A percentile compares a stretch with the other conserved stretches of the same genome.
Evolutionary conservation across 2,888 invertebrate species (phyloP).

Genomic region (Drosophila kambysellisi): DNA sequence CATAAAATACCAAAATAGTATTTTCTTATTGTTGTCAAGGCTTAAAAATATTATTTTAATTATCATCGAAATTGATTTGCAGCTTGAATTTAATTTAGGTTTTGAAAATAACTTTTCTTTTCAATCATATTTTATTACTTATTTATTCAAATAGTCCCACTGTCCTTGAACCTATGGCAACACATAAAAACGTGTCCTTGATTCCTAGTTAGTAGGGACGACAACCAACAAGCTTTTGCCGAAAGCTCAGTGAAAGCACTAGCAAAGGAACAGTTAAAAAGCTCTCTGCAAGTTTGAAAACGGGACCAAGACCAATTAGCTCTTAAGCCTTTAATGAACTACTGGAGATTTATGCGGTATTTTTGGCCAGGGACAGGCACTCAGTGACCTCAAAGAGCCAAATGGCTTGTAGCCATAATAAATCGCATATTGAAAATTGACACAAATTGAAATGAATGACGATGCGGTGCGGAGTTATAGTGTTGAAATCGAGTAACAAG

Average conservation of each 20-base stretch:
- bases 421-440: conserved; percentile 45
- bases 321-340: conserved; percentile 46
- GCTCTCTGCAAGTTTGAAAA: conserved; percentile 6
- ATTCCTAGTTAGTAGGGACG: conserved; percentile 26
- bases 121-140: neutral
- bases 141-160: neutral
- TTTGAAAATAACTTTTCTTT: neutral
- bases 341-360: conserved; percentile 45
- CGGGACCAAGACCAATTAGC: conserved; percentile 30
- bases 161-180: conserved; percentile 6
- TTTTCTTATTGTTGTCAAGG: too few relatives aligned
- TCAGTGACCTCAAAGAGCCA: conserved; percentile 9
- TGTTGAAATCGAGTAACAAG: neutral
- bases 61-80: neutral
- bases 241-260: conserved; percentile 3
- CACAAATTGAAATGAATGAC: conserved; percentile 46
- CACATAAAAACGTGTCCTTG: neutral
- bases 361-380: conserved; percentile 20
- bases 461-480: neutral
- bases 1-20: neutral
- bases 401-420: neutral
- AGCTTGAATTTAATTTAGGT: neutral
- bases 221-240: conserved; percentile 28
- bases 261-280: conserved; percentile 6
- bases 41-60: neutral